Evolutionary conservation across 2,888 invertebrate species (phyloP), one percentile per base, ranked within the genome.

Genomic region (Diaprepes abbreviatus): DNA sequence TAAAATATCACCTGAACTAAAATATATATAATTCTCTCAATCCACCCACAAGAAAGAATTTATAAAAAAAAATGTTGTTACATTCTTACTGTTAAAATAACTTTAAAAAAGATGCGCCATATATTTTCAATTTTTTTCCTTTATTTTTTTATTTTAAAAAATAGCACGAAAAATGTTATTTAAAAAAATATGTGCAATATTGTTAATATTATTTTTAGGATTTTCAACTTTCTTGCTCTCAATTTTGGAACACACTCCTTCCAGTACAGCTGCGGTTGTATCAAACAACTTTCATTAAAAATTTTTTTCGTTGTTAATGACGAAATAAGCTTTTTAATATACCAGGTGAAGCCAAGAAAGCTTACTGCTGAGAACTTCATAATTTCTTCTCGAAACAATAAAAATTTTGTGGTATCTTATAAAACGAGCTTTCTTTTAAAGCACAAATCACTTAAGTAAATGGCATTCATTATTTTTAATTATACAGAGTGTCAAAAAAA

Each of bases 141-240:
- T 62, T 38, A 35, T 60, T 43, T 40, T n/a, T 54, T 10, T 43
- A 59, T 63, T 31, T 65, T 45, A n/a, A 14, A 24, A 62, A 62
- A 68, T 57, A 69, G 45, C 57, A 63, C 63, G 40, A 40, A 57
- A 65, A 66, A 68, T 55, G 63, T 70, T 62, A 69, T 72, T 57
- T 60, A 70, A 36, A 52, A 50, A 33, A 38, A 50, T 36, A 50
- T 60, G 66, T 66, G 66, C 66, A 66, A 66, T 66, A 60, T 59
- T 64, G 60, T 58, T 58, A 54, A 6, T 54, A 48, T 28, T 40
- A 21, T 54, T 28, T 62, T 54, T 33, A 12, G 40, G 40, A 57
- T 21, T 36, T 24, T 38, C 28, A 54, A 54, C 3, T 10, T 54
- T 10, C 35, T 7, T 2, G 17, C 9, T 54, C 14, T 54, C 35